Base-by-base conservation (phyloP, 2,888 invertebrate genomes). In the Watsonalla binaria region DNA sequence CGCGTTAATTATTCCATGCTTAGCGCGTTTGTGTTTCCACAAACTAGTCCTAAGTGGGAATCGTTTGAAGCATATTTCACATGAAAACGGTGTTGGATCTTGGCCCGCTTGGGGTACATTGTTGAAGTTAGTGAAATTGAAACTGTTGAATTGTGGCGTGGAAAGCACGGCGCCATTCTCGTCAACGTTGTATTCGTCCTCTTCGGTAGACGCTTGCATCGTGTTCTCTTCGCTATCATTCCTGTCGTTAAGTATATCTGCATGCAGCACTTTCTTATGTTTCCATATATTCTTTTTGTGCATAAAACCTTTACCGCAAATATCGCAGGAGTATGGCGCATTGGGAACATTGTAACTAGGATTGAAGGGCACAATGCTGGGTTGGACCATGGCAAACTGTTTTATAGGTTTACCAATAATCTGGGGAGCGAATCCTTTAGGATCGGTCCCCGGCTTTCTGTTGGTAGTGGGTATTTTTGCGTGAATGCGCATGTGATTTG, bases 261-360 rank as follows among this genome's bases (percentile, higher is more conserved):
- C 90, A 57, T 91, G 91, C 53, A 91, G 66, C 0, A 93, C 88
- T 70, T 91, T 91, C 68, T 91, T 91, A 61, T 91, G 91, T 66
- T 91, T 91, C 91, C 91, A 91, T 56, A 91, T 91, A 69, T 91
- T 91, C 65, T 91, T 91, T 78, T 91, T 91, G 59, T 91, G 91
- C 85, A 91, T 89, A 62, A 91, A 91, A 37, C 91, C 91, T 71
- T 93, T 92, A n/a, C 94, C 93, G 62, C 94, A 94, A 48, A 92
- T 86, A 57, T 94, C 93, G 71, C 94, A 94, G 46, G 90, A 91
- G 62, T 92, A 92, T 48, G 84, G 91, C 53, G 91, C 91, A 53
- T 90, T 89, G 55, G 90, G 88, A 63, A 91, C 88, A 62, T 84
- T 85, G 55, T 80, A 74, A 61, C 78, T 82, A 48, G 86, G 80